Base-by-base conservation (phyloP, 2,888 invertebrate genomes). In the Zaprionus lineosus region DNA sequence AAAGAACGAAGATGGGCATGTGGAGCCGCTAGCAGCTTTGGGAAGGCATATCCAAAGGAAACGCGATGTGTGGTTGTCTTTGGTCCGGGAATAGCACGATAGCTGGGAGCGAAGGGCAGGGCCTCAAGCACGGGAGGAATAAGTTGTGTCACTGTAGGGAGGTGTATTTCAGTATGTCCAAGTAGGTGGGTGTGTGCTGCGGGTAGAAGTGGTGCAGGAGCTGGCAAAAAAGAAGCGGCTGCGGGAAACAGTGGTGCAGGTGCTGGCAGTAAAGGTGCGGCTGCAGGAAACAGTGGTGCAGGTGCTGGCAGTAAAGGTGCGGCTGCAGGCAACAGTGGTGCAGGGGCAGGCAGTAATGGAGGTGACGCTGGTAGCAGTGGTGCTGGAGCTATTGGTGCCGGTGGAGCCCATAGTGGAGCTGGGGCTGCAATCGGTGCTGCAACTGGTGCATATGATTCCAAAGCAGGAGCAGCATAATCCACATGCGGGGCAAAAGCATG, bases 11-110 rank as follows among this genome's bases (percentile, higher is more conserved):
- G 58, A 50, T 88, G 88, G 2, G 75, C 67, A 21, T 85, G 86
- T 39, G 85, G 72, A n/a, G 83, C 74, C 12, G 84, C 67, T 9
- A 84, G 14, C 9, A 82, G 59, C 31, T 81, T 82, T 9, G 89
- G 89, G 31, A 88, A 86, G 0, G 85, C 86, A 50, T 86, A 89
- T 8, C 89, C 88, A 1, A 89, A 48, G 21, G 89, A 87, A 0
- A 88, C 70, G 1, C 87, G 88, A 16, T 88, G 87, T 1, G 87
- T 85, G 16, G 89, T 89, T 15, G 86, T 87, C 46, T 88, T 87
- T 4, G 88, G 88, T 11, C 89, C 89, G 5, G 84, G 84, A 11
- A 87, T 87, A 3, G 84, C 89, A 3, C 89, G 89, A 36, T 89
- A 89, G 9, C 59, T 72, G 15, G 83, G 81, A 0, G 76, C 61